These are phyloP conservation scores for Phasianus colchicus DNA, from an alignment of 2,113 vertebrate species.

Conservation along the genomic window DNA sequence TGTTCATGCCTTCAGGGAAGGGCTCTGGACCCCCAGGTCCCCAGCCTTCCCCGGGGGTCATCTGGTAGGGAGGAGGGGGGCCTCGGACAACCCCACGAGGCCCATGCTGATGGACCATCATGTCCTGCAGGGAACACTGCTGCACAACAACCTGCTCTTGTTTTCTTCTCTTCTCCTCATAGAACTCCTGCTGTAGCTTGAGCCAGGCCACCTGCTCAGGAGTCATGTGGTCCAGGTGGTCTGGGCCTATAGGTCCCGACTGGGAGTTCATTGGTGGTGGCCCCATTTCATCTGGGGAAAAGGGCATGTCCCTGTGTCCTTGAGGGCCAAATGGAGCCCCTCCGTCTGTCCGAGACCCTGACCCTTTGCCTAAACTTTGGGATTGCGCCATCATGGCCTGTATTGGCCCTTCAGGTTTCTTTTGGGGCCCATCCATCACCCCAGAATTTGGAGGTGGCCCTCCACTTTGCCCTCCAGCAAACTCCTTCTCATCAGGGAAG, in stretches of 20 bases:
- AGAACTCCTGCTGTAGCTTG: conserved; percentile 98
- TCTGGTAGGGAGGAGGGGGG: conserved; percentile 96
- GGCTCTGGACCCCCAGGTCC: conserved; percentile 89
- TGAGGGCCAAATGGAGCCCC: conserved; percentile 90
- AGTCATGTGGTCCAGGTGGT: conserved; percentile 96
- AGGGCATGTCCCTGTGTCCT: conserved; percentile 94
- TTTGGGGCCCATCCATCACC: conserved; percentile 87
- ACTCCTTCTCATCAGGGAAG: conserved; percentile 94
- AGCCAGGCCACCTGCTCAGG: conserved; percentile 98
- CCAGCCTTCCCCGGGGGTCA: conserved; percentile 94
- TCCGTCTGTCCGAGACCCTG: conserved; percentile 90
- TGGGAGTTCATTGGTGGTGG: conserved; percentile 88
- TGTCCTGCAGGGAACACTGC: conserved; percentile 93
- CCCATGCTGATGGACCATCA: conserved; percentile 97
- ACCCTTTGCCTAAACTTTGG: conserved; percentile 92
- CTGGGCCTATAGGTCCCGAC: conserved; percentile 82
- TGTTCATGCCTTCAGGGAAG: conserved; percentile 90
- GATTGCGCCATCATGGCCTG: conserved; percentile 99
- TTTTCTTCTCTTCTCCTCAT: conserved; percentile 97
- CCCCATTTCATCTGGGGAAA: conserved; percentile 95
- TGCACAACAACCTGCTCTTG: conserved; percentile 93
- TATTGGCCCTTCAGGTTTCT: conserved; percentile 91
- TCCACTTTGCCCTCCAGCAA: conserved; percentile 84
- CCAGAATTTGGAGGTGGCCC: conserved; percentile 82
- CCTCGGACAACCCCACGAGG: conserved; percentile 93